Evolutionary conservation across 2,888 invertebrate species (phyloP).

Genomic region (Bhutanitis thaidina): DNA sequence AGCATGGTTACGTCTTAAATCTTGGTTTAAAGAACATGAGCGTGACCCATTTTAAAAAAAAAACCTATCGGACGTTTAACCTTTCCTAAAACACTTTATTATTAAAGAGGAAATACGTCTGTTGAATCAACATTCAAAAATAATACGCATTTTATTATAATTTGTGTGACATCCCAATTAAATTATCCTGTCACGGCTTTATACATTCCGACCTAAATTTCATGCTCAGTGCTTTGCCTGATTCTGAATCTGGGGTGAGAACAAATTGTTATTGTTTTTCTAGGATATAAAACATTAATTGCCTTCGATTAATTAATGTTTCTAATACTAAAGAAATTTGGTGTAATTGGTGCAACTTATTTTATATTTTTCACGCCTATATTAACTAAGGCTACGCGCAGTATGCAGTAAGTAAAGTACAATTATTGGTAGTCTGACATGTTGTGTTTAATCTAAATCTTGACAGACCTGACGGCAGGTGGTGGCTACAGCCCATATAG

Average conservation of each 20-base stretch:
- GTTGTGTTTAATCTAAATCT: too few species aligned
- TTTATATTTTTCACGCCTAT: too few species aligned
- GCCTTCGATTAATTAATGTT: too few species aligned
- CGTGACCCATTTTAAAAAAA: constrained; percentile 11
- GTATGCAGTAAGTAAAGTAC: too few species aligned
- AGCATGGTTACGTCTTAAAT: too few species aligned
- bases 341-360: too few species aligned
- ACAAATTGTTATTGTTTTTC: not conserved
- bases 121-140: constrained; percentile 11
- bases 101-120: constrained; percentile 17
- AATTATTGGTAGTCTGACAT: too few species aligned
- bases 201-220: not conserved
- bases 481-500: too few species aligned
- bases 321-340: too few species aligned
- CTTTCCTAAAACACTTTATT: constrained; percentile 13
- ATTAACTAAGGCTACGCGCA: too few species aligned
- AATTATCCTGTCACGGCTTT: not conserved
- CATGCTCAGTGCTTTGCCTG: not conserved
- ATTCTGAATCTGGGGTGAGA: not conserved
- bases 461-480: too few species aligned
- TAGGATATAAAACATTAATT: too few species aligned
- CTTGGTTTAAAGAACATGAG: not conserved
- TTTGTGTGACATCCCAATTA: constrained; percentile 15
- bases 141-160: constrained; percentile 13
- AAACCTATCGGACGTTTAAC: constrained; percentile 12